Base-by-base conservation (phyloP, 2,797 vertebrate species). In the Etheostoma perlongum region DNA sequence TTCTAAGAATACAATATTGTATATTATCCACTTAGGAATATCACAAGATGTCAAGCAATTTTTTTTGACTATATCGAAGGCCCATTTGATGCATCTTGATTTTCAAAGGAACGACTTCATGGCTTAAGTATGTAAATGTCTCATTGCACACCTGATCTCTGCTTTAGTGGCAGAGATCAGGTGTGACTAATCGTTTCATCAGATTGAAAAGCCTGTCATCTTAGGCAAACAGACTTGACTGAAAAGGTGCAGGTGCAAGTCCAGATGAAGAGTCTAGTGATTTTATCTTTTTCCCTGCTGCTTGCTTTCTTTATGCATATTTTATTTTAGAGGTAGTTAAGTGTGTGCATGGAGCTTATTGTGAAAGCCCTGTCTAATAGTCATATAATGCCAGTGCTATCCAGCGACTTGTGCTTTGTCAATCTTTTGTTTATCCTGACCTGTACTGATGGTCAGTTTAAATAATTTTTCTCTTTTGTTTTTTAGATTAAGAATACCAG, bases 221-320 rank as follows among this genome's bases (percentile, higher is more conserved):
- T 91, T 66, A 90, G 84, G 86, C 67, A 86, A 83, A 84, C 71
- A 71, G 74, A 73, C 71, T 74, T 82, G 68, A 33, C 25, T 86
- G 85, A 90, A 90, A 91, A 89, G 92, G 72, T 92, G 88, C 91
- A 93, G 92, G 83, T 93, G 92, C 88, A 83, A 74, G 85, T 88
- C 83, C 80, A 85, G 74, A 87, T 83, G 73, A 89, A 52, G 76
- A 84, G 46, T 64, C 54, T 18, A 25, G 46, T 84, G 63, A 90
- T 87, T 89, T 66, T 52, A 48, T 68, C 48, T 81, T 57, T 76
- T 61, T 65, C 36, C 53, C 51, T 66, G 47, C 60, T 59, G 73
- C 46, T 67, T 44, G 21, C 64, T 72, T 54, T 69, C 54, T 58
- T 64, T 46, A 59, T 49, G 55, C 54, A 74, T 67, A 27, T 48